Percentiles rank a stretch among this genome's conserved stretches.
These are phyloP conservation scores for Enteromius radiatus DNA, from an alignment of 2,797 vertebrate species.

Conservation along the genomic window DNA sequence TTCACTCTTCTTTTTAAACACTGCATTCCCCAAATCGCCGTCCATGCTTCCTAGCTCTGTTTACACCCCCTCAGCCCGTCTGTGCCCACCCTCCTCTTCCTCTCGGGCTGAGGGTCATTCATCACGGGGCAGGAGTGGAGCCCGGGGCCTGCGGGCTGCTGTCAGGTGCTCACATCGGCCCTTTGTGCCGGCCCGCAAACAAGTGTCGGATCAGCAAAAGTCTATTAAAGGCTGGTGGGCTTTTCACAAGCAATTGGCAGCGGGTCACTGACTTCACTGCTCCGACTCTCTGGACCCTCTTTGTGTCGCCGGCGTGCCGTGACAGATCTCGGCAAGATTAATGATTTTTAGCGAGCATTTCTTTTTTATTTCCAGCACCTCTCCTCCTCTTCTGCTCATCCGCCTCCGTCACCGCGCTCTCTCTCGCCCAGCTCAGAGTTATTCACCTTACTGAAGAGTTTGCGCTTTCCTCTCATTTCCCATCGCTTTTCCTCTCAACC, in stretches of 20 bases:
- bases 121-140: conserved; percentile 94
- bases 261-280: conserved; percentile 97
- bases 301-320: conserved; percentile 89
- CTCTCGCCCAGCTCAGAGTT: background rate
- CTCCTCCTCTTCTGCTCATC: conserved; percentile 31
- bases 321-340: conserved; percentile 95
- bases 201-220: conserved; percentile 99
- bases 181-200: conserved; percentile 99
- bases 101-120: conserved; percentile 90
- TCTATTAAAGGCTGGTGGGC: conserved; percentile 99
- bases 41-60: conserved; percentile 4
- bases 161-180: conserved; percentile 96
- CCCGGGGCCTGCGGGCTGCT: conserved; percentile 92
- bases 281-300: conserved; percentile 89
- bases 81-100: conserved; percentile 65
- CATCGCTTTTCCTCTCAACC: background rate
- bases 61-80: conserved; percentile 63
- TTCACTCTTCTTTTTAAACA: conserved; percentile 10
- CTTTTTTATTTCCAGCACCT: conserved; percentile 45
- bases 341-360: conserved; percentile 90
- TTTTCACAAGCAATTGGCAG: conserved; percentile 99
- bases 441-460: background rate
- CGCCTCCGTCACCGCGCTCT: conserved; percentile 3
- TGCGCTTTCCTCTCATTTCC: background rate
- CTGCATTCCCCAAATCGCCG: conserved; percentile 1